Base-by-base conservation (phyloP, 1,140 invertebrate genomes). In the Notospermus geniculatus region DNA sequence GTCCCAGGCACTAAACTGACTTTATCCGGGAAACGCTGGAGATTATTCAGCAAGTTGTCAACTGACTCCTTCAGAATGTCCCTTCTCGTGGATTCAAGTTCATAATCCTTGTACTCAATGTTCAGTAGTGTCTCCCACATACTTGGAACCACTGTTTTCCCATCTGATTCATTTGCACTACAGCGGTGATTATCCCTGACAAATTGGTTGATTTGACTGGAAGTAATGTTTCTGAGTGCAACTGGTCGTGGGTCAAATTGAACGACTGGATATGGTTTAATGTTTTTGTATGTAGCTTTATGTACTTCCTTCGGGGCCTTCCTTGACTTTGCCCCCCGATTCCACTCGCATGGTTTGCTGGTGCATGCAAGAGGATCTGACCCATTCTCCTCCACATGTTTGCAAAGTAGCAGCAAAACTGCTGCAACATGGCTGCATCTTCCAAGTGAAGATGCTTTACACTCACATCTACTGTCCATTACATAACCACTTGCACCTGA, bases 241-340 rank as follows among this genome's bases (percentile, higher is more conserved):
- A 9, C n/a, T 23, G 46, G 46, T 27, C 46, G n/a, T 4, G 46
- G 46, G n/a, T 50, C 46, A 27, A 7, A 50, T 50, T 50, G 4
- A 50, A 7, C n/a, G n/a, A 7, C 4, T 50, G 4, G 9, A 50
- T 4, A 36, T 15, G 32, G 15, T 50, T 7, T 19, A 7, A 4
- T 50, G 46, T 5, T n/a, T 50, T 5, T 50, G 46, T 50, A 50
- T 50, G 5, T 50, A 9, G 46, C 46, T 50, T 50, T n/a, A n/a
- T 50, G n/a, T 50, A 50, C 25, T 7, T 4, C 25, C 9, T 19
- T 50, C 5, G 46, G 46, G 5, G n/a, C n/a, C n/a, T 50, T 50
- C 46, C 25, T 50, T n/a, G n/a, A n/a, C n/a, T 50, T 50, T 23
- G 4, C 5, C 9, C 46, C 46, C 25, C n/a, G 4, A 9, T 50